These are phyloP conservation scores for Drosophila seguyi DNA, from an alignment of 1,140 invertebrate species.

Conservation along the genomic window DNA sequence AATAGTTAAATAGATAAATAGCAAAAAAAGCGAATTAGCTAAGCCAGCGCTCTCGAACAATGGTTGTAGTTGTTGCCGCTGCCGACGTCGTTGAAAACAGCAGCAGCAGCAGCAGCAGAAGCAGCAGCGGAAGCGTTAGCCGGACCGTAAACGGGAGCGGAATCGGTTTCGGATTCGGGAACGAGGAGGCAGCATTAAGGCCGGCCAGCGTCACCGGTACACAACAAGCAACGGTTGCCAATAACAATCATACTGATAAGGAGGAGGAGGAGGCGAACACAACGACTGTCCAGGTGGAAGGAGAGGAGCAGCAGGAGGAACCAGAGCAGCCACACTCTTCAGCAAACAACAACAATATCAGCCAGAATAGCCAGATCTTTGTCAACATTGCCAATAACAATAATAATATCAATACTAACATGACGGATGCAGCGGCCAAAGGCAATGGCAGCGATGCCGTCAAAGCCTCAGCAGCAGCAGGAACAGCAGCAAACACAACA, in stretches of 20 bases:
- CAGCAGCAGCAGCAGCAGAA: constrained; percentile 31
- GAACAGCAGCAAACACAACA: constrained; percentile 4
- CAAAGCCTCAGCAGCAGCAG: constrained; percentile 18
- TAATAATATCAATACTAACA: constrained; percentile 35
- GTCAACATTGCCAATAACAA: constrained; percentile 17
- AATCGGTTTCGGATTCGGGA: background rate
- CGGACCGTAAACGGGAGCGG: background rate
- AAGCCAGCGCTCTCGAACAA: constrained; percentile 61
- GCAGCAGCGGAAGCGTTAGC: constrained; percentile 9
- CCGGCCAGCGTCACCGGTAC: constrained; percentile 32
- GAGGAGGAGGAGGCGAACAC: constrained; percentile 3
- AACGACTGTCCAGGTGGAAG: constrained; percentile 1
- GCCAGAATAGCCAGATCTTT: background rate
- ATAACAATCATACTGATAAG: constrained; percentile 59
- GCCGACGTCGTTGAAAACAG: constrained; percentile 52
- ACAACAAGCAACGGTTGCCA: constrained; percentile 47
- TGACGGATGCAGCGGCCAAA: constrained; percentile 58
- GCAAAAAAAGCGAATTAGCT: constrained; percentile 31
- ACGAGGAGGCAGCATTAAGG: constrained; percentile 9
- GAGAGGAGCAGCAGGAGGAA: background rate
- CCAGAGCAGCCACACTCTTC: no score
- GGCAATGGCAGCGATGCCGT: constrained; percentile 15
- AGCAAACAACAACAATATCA: constrained; percentile 16
- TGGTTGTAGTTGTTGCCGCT: constrained; percentile 68
- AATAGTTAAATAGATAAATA: constrained; percentile 17